A percentile compares a stretch with the other conserved stretches of the same genome.
Conservation (phyloP, 2,888 invertebrate species). For the Elysia crispata region DNA sequence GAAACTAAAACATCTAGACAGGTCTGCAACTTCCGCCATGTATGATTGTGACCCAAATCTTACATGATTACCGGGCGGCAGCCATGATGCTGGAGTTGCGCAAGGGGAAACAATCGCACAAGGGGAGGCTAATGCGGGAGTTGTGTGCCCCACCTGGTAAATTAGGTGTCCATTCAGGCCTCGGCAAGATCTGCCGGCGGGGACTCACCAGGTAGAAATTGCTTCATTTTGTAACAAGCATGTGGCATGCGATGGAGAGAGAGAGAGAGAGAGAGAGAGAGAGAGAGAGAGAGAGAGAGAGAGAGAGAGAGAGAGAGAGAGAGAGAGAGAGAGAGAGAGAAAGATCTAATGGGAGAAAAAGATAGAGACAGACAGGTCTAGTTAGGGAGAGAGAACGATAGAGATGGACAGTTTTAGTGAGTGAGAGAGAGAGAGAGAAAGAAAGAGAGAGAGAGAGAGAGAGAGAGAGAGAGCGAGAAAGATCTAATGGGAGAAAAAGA, state of each 20-base stretch:
- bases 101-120: no score
- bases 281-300: constrained; percentile 29
- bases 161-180: no score
- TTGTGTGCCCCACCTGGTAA: no score
- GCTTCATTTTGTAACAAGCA: background rate
- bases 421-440: constrained; percentile 17
- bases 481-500: constrained; percentile 1
- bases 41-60: no score
- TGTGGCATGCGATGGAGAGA: background rate
- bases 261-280: constrained; percentile 21
- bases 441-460: constrained; percentile 23
- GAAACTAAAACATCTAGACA: no score
- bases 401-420: background rate
- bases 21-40: no score
- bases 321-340: constrained; percentile 34
- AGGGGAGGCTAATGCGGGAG: no score
- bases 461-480: constrained; percentile 30
- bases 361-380: constrained; percentile 2
- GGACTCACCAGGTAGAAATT: no score
- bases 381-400: background rate
- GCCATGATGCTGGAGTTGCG: no score
- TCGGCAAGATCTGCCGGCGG: no score
- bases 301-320: constrained; percentile 33
- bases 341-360: constrained; percentile 1
- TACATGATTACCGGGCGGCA: no score